Conservation (phyloP, 2,888 invertebrate species). For the Mythimna vitellina region DNA sequence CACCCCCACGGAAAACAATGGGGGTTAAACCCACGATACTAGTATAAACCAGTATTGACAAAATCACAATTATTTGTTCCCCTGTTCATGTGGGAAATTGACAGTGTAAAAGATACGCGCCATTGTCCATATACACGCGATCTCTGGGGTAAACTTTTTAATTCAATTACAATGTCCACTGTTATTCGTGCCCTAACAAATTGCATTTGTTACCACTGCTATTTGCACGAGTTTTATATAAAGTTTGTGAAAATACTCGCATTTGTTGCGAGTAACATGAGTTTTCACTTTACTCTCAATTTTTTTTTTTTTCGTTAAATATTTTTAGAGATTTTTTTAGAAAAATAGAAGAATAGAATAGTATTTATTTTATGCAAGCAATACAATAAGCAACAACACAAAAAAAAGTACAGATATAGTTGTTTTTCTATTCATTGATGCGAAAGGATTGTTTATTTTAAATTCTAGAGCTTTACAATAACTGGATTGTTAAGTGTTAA, state of each 20-base stretch:
- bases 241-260: constrained; percentile 36
- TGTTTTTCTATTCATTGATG: constrained; percentile 5
- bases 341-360: too few species aligned
- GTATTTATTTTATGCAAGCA: too few species aligned
- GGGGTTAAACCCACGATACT: too few species aligned
- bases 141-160: constrained; percentile 68
- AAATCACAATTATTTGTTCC: constrained; percentile 28
- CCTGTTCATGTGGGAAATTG: constrained; percentile 16
- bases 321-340: constrained; percentile 5
- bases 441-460: not conserved
- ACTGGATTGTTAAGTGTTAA: not conserved
- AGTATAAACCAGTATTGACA: constrained; percentile 7
- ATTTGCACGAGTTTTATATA: constrained; percentile 47
- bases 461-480: not conserved
- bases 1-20: not conserved
- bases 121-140: constrained; percentile 37
- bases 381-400: too few species aligned
- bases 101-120: constrained; percentile 28
- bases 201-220: constrained; percentile 57
- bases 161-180: constrained; percentile 68
- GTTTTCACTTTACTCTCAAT: constrained; percentile 27
- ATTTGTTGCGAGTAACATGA: constrained; percentile 28
- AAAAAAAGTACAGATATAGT: too few species aligned
- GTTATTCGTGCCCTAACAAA: constrained; percentile 65
- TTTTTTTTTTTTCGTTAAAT: constrained; percentile 19